A percentile compares a stretch with the other conserved stretches of the same genome.
phyloP scores from a whole-genome alignment of 2,797 vertebrate genomes.

The Onychomys leucogaster region DNA sequence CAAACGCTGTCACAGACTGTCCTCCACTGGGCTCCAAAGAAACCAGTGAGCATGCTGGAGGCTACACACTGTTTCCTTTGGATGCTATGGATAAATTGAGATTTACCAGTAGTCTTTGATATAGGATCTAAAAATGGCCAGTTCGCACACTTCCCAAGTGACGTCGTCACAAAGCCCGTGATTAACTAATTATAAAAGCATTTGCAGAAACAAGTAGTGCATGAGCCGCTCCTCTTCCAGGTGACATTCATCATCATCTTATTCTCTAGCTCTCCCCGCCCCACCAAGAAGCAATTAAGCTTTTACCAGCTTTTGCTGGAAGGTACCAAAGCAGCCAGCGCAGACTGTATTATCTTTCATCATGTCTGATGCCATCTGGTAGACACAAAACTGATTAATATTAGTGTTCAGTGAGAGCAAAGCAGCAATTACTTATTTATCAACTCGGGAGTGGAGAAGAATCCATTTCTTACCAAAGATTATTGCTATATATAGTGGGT shows the following conservation, averaged over 20 bases:
- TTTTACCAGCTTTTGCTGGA: constrained; percentile 33
- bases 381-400: constrained; percentile 62
- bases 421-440: constrained; percentile 33
- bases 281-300: constrained; percentile 50
- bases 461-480: constrained; percentile 27
- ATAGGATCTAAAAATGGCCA: background rate
- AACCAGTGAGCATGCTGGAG: background rate
- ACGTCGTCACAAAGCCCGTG: constrained; percentile 25
- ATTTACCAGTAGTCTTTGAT: constrained; percentile 34
- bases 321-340: constrained; percentile 15
- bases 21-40: constrained; percentile 18
- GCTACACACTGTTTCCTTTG: background rate
- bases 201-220: constrained; percentile 27
- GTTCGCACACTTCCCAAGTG: background rate
- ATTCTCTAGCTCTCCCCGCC: background rate
- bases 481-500: background rate
- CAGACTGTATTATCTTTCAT: constrained; percentile 29
- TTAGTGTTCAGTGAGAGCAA: constrained; percentile 40
- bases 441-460: constrained; percentile 1
- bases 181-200: constrained; percentile 62
- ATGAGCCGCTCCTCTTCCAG: constrained; percentile 36
- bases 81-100: background rate
- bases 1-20: background rate
- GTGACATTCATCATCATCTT: constrained; percentile 26
- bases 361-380: constrained; percentile 58